Evolutionary conservation across 2,797 vertebrate species (phyloP), one percentile per base, ranked within the genome.

Genomic region (Lacerta bilineata): DNA sequence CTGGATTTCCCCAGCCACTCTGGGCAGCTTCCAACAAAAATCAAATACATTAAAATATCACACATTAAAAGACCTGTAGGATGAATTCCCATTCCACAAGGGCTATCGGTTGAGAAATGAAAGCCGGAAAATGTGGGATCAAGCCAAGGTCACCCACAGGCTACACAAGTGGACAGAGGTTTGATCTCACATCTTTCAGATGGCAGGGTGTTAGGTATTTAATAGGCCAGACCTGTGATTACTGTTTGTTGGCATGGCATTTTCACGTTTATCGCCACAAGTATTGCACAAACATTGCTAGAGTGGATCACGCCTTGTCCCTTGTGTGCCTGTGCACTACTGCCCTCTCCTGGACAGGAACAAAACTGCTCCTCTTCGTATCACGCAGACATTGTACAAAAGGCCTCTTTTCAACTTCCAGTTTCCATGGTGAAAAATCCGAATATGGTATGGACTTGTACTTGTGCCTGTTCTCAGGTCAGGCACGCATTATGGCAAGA

Each of bases 331-430:
- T 84, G 59, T 87, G 43, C 29, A 75, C 69, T 43, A 69, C 59
- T 84, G 77, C 82, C 82, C 55, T 84, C 69, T 87, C 27, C 80
- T 64, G 89, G 50, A 25, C 50, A 86, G 36, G 11, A 83, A 86
- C 46, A 50, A 59, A 86, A 76, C 41, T 83, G 50, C 20, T 84
- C 41, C 39, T 80, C 25, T n/a, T 39, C 20, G 15, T 20, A 23
- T 29, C 27, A n/a, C 18, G 2, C 2, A 50, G 6, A 41, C 25
- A 13, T 64, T 69, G 7, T 20, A 43, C 80, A 83, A 83, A n/a
- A 15, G 8, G 8, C 27, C 41, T 33, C 6, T 81, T 74, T 74
- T 36, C 80, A 36, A 36, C 64, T 46, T 27, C 46, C 5, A 41
- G 18, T 41, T 29, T 55, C 15, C 43, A 25, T 36, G 27, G 27